phyloP scores from a whole-genome alignment of 1,140 invertebrate genomes.

The Fopius arisanus region DNA sequence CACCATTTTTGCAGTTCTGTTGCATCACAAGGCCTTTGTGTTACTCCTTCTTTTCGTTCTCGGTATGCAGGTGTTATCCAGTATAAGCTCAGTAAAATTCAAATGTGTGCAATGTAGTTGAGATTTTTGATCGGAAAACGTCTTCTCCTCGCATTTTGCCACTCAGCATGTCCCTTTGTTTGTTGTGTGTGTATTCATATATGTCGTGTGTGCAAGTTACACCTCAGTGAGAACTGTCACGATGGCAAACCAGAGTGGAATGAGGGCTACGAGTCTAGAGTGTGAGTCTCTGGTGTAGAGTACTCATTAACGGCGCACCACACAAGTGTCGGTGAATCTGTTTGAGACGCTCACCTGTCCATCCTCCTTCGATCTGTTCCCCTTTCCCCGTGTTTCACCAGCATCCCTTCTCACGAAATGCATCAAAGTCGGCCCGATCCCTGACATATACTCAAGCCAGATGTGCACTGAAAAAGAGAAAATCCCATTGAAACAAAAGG shows the following conservation, averaged over 20 bases:
- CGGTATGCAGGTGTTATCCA: background rate
- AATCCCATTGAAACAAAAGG: slow-evolving; percentile 3
- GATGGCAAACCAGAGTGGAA: background rate
- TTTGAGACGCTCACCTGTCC: slow-evolving; percentile 28
- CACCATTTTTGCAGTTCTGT: background rate
- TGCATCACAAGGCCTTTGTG: background rate
- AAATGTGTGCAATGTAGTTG: background rate
- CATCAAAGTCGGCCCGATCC: slow-evolving; percentile 27
- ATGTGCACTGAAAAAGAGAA: slow-evolving; percentile 14
- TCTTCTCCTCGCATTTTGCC: background rate
- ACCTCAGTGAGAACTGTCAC: background rate
- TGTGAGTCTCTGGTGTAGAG: background rate
- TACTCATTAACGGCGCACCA: slow-evolving; percentile 22
- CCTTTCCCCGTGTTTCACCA: background rate
- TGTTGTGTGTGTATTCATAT: background rate
- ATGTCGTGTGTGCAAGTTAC: background rate
- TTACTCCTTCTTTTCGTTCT: background rate
- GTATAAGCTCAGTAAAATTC: background rate
- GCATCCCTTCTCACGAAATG: slow-evolving; percentile 21
- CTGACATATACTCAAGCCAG: slow-evolving; percentile 21
- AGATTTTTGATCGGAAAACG: background rate
- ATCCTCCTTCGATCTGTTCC: slow-evolving; percentile 2
- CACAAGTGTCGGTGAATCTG: slow-evolving; percentile 29
- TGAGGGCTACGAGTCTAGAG: background rate
- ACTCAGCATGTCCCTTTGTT: background rate